A percentile compares a stretch with the other conserved stretches of the same genome.
These are phyloP conservation scores for Oncorhynchus tshawytscha DNA, from an alignment of 2,113 vertebrate genomes.

Conservation along the genomic window DNA sequence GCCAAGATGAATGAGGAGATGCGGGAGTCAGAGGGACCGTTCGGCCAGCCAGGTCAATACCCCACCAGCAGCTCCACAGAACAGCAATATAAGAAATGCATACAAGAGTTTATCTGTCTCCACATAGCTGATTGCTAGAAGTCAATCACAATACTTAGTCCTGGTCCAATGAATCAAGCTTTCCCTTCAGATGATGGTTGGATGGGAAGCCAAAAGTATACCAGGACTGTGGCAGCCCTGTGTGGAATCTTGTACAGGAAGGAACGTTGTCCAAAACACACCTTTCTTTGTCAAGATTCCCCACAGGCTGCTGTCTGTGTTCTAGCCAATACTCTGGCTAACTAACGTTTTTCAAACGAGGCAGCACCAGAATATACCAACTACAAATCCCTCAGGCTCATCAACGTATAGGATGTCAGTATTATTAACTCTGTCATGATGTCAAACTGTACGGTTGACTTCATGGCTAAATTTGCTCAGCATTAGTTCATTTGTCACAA, in stretches of 20 bases:
- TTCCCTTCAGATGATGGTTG: not conserved
- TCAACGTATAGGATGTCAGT: constrained; percentile 11
- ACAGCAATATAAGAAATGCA: constrained; percentile 94
- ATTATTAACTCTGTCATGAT: constrained; percentile 35
- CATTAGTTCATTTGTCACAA: not conserved
- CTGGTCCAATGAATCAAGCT: not conserved
- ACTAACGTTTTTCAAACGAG: not conserved
- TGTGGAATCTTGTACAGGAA: constrained; percentile 1
- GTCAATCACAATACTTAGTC: constrained; percentile 3
- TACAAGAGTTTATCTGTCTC: constrained; percentile 97
- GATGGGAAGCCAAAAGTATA: constrained; percentile 31
- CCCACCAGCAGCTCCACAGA: constrained; percentile 92
- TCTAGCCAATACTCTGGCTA: constrained; percentile 6
- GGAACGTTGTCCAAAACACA: not conserved
- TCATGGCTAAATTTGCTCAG: not conserved
- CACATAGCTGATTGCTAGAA: constrained; percentile 90
- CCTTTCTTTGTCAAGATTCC: constrained; percentile 13
- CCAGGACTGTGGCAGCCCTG: not conserved
- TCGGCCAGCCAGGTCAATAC: constrained; percentile 89
- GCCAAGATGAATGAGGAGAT: constrained; percentile 98
- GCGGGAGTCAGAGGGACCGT: constrained; percentile 89
- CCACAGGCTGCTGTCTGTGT: not conserved
- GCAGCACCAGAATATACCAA: not conserved
- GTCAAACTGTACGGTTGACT: constrained; percentile 37
- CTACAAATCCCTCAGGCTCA: constrained; percentile 42